Evolutionary conservation across 2,797 vertebrate genomes (phyloP).

Genomic region (Platalea minor): DNA sequence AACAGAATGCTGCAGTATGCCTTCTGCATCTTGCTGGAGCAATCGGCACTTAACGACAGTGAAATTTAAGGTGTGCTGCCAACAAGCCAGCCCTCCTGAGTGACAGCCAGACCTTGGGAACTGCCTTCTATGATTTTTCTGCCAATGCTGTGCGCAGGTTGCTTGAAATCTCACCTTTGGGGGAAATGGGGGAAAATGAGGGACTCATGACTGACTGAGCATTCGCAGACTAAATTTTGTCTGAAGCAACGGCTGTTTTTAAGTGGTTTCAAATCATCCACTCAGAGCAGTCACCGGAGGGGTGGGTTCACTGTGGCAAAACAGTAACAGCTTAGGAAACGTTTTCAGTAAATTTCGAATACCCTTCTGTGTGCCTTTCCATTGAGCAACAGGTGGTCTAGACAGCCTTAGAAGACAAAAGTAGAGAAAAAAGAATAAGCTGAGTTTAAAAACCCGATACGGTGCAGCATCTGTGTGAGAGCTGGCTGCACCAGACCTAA

Average conservation of each 20-base stretch:
- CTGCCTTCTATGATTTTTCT: not conserved
- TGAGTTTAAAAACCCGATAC: not conserved
- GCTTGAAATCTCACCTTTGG: slow-evolving; percentile 5
- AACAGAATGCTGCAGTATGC: not conserved
- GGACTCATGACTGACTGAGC: not conserved
- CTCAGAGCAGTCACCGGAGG: not conserved
- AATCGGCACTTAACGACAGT: not conserved
- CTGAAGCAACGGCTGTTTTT: not conserved
- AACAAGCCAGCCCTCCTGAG: not conserved
- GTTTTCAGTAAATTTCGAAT: not conserved
- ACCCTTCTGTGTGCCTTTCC: not conserved
- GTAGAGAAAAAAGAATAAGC: not conserved
- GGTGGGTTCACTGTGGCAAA: not conserved
- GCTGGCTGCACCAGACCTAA: not conserved
- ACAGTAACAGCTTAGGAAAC: not conserved
- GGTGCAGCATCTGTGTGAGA: not conserved
- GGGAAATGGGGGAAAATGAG: not conserved
- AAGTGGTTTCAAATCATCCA: not conserved
- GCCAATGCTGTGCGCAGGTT: not conserved
- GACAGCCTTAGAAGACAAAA: not conserved
- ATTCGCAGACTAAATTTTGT: not conserved
- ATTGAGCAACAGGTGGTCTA: not conserved
- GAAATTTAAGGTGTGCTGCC: not conserved
- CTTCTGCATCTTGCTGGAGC: not conserved
- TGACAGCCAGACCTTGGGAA: not conserved